Evolutionary conservation across 2,797 vertebrate species (phyloP), one percentile per base, ranked within the genome.

Genomic region (Taenioides sp.): DNA sequence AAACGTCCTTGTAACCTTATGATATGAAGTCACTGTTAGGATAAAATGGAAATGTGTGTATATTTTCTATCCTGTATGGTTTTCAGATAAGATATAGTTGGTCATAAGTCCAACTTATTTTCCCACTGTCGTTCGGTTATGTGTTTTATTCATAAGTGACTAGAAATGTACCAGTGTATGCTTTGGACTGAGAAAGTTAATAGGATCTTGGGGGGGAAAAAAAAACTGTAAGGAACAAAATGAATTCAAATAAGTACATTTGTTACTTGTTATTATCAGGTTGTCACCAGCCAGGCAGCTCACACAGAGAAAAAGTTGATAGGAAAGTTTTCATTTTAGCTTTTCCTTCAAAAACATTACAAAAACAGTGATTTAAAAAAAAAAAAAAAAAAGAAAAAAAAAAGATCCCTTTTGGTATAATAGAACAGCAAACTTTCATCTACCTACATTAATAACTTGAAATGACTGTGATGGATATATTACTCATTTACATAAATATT

Each of bases 11-110:
- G 60, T 62, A 34, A 37, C 60, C 60, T 34, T 34, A n/a, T 62
- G 18, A 62, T 62, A 62, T 62, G 60, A 62, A 20, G 60, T 62
- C 31, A 37, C 27, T 59, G 60, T 62, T 62, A 20, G 27, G 27
- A 37, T 34, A 34, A 62, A 37, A 62, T 62, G 9, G 27, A 28
- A 60, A 28, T 34, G 18, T 18, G 60, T 62, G 31, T 62, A 20
- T 37, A 20, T 62, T 60, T 60, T 34, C 25, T 37, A 37, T 62
- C 34, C 28, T 37, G 27, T 31, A 62, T 7, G 17, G 55, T 6
- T 54, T 54, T 23, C 14, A 27, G 5, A 60, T 31, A 60, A 17
- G 11, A 2, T 17, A n/a, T 31, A 28, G 16, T 10, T 7, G 54
- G 25, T 28, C 14, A 60, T 27, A 31, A 60, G 58, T 28, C 12